phyloP scores from a whole-genome alignment of 2,113 vertebrate species.

The Vidua macroura region DNA sequence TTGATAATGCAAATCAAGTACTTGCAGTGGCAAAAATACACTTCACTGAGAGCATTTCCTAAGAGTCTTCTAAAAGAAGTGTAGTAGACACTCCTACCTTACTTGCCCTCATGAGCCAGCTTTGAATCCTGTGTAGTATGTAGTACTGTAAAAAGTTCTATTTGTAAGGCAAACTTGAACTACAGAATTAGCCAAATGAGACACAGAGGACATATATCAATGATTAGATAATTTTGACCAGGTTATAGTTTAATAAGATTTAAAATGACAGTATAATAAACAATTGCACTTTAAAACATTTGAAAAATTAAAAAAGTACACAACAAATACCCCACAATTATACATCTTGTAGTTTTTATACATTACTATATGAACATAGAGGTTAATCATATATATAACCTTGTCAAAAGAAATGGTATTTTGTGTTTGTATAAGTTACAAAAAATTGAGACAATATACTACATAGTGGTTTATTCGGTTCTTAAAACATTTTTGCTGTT shows the following conservation, averaged over 20 bases:
- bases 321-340: constrained; percentile 74
- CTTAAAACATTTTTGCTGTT: constrained; percentile 49
- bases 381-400: constrained; percentile 68
- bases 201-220: constrained; percentile 34
- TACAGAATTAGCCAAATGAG: constrained; percentile 23
- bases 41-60: neutral
- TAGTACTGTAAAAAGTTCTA: constrained; percentile 22
- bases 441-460: constrained; percentile 58
- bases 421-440: constrained; percentile 50
- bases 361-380: constrained; percentile 73
- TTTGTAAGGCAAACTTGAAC: constrained; percentile 57
- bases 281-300: constrained; percentile 81
- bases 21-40: neutral
- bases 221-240: constrained; percentile 50
- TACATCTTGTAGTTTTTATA: constrained; percentile 69
- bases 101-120: constrained; percentile 23
- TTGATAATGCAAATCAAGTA: neutral
- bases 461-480: constrained; percentile 63
- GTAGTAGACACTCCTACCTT: constrained; percentile 42
- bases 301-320: constrained; percentile 84
- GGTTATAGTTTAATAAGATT: constrained; percentile 78
- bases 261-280: constrained; percentile 80
- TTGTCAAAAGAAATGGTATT: constrained; percentile 63
- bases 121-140: neutral
- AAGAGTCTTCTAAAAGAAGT: constrained; percentile 32